These are phyloP conservation scores for Lepus americanus DNA, from an alignment of 2,113 vertebrate species.

Conservation along the genomic window DNA sequence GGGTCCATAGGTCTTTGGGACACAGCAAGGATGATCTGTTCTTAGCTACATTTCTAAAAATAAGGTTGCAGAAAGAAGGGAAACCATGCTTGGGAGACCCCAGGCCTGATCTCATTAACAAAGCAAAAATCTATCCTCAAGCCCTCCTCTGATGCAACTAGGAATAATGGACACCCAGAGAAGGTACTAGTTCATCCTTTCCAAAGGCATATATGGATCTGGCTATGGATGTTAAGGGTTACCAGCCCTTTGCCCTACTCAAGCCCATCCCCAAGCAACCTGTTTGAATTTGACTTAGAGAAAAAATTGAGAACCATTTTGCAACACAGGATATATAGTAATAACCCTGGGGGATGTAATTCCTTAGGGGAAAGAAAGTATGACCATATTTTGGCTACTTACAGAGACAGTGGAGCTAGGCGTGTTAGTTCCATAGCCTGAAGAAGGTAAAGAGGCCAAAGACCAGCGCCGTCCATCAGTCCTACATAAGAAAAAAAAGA, in stretches of 20 bases:
- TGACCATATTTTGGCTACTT: conserved; percentile 83
- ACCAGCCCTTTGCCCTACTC: neutral
- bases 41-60: conserved; percentile 20
- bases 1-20: neutral
- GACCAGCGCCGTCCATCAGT: conserved; percentile 98
- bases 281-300: conserved; percentile 7
- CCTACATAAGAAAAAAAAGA: conserved; percentile 84
- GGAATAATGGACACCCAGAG: neutral
- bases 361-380: neutral
- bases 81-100: neutral
- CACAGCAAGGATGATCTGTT: neutral
- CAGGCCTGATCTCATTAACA: neutral
- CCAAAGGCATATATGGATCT: conserved; percentile 15
- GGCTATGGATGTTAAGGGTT: neutral
- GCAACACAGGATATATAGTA: neutral
- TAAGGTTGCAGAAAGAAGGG: neutral
- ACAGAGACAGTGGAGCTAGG: conserved; percentile 99
- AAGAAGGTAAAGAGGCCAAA: conserved; percentile 97
- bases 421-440: conserved; percentile 98
- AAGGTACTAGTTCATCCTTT: conserved; percentile 8
- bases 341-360: neutral
- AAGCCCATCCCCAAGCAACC: neutral
- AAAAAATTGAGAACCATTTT: conserved; percentile 45
- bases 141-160: neutral
- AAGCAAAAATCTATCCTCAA: conserved; percentile 28